Base-by-base conservation (phyloP, 2,888 invertebrate genomes). In the Epinotia demarniana region DNA sequence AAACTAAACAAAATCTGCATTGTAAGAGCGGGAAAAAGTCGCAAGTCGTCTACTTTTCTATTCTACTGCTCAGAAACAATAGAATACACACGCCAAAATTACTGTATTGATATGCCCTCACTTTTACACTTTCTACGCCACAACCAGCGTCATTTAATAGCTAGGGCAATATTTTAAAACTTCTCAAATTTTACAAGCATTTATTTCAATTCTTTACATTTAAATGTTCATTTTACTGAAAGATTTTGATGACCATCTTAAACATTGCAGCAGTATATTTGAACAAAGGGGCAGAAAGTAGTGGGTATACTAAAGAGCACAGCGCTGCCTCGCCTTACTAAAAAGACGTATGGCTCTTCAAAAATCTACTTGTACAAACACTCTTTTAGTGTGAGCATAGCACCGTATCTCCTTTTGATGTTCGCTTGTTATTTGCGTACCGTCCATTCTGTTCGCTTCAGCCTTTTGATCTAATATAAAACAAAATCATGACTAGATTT, bases 351-450 rank as follows among this genome's bases (percentile, higher is more conserved):
- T 23, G 58, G 39, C 18, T n/a, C 27, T 71, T 55, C 0, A 49
- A 39, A 39, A 49, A 43, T 13, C 19, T 60, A 27, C 61, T 63
- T 49, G 57, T 33, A 70, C 70, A 64, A 18, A 71, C 39, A 64
- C 18, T 57, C 69, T 75, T 75, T 71, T 53, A 13, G 43, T 19
- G 49, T 19, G 49, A 43, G 55, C 75, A 77, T 77, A 70, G 78
- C 72, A 78, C 66, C 66, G 76, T 75, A 71, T 78, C 78, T 78
- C 78, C 79, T 81, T 82, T 80, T 82, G 80, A 81, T 80, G 80
- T 79, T 76, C 71, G 75, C 79, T 77, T 80, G 79, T 78, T 82
- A 81, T 83, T 81, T 81, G 80, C 77, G 73, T 80, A 71, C 75
- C 72, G 79, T 79, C 77, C 80, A 79, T 80, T 82, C 81, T 80